Evolutionary conservation across 2,888 invertebrate species (phyloP).

Genomic region (Lycocerus yunnanus): DNA sequence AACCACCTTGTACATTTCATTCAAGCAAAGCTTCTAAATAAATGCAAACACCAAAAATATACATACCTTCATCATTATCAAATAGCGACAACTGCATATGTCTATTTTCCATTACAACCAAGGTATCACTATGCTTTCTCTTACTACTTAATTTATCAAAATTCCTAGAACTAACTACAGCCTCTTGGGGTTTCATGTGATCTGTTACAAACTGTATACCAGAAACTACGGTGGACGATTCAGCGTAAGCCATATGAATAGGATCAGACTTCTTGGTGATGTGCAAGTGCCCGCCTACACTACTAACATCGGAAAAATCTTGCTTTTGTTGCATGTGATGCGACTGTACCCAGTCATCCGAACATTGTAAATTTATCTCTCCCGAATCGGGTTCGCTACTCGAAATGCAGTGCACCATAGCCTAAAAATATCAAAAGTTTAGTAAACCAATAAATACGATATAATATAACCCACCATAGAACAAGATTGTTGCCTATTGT

Average conservation of each 20-base stretch:
- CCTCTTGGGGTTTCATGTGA: conserved; percentile 45
- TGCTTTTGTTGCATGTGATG: conserved; percentile 39
- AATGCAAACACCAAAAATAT: neutral
- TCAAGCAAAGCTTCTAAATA: conserved; percentile 4
- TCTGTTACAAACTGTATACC: conserved; percentile 50
- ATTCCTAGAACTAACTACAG: conserved; percentile 50
- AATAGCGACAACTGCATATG: conserved; percentile 51
- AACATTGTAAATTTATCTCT: conserved; percentile 50
- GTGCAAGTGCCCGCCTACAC: conserved; percentile 40
- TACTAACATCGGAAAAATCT: conserved; percentile 47
- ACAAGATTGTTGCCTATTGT: conserved; percentile 50
- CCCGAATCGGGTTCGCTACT: conserved; percentile 81
- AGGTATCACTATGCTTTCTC: conserved; percentile 51
- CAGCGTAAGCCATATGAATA: conserved; percentile 50
- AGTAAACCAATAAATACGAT: neutral
- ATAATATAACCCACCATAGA: conserved; percentile 49
- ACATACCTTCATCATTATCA: conserved; percentile 52
- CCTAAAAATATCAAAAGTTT: conserved; percentile 54
- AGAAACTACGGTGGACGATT: conserved; percentile 50
- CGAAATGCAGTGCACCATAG: conserved; percentile 87
- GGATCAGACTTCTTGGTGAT: conserved; percentile 45
- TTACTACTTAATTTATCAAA: conserved; percentile 50
- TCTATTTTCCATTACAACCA: conserved; percentile 53
- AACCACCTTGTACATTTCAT: neutral
- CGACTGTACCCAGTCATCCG: conserved; percentile 49